Percentiles rank a stretch among this genome's conserved stretches.
Evolutionary conservation across 2,888 invertebrate species (phyloP).

Genomic region (Chrysolina haemoptera): DNA sequence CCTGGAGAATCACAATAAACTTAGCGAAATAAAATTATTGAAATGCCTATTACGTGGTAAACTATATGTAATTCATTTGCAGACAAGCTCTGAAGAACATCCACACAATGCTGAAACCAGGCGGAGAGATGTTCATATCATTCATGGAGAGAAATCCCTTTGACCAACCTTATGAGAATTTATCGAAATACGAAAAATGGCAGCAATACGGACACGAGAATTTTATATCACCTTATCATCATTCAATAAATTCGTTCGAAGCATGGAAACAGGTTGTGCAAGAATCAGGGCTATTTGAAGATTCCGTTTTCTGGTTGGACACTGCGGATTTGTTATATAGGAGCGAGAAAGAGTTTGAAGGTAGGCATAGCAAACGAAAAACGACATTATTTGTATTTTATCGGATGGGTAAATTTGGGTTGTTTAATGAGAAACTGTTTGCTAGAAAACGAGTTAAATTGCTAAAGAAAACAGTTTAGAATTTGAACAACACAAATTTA

Average conservation of each 20-base stretch:
- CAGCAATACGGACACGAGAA: conserved; percentile 20
- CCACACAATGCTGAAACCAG: conserved; percentile 25
- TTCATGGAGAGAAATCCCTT: conserved; percentile 28
- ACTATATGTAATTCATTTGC: not conserved
- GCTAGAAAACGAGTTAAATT: too few relatives aligned
- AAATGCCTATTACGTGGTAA: not conserved
- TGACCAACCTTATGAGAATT: conserved; percentile 18
- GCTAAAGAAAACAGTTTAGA: too few relatives aligned
- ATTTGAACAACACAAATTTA: too few relatives aligned
- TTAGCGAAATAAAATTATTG: too few relatives aligned
- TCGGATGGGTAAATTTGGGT: too few relatives aligned
- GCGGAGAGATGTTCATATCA: conserved; percentile 29
- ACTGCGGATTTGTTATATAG: not conserved
- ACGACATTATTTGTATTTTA: too few relatives aligned
- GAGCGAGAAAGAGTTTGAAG: not conserved
- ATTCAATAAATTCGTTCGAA: not conserved
- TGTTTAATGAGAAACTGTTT: too few relatives aligned
- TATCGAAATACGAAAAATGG: conserved; percentile 24
- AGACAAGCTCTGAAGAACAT: conserved; percentile 32
- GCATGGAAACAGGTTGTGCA: not conserved
- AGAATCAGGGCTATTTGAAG: not conserved
- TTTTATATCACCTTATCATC: conserved; percentile 25
- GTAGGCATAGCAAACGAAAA: not conserved
- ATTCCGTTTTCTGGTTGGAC: not conserved
- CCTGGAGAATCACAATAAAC: too few relatives aligned